A percentile compares a stretch with the other conserved stretches of the same genome.
Conservation (phyloP, 1,140 invertebrate species). For the Prorops nasuta region DNA sequence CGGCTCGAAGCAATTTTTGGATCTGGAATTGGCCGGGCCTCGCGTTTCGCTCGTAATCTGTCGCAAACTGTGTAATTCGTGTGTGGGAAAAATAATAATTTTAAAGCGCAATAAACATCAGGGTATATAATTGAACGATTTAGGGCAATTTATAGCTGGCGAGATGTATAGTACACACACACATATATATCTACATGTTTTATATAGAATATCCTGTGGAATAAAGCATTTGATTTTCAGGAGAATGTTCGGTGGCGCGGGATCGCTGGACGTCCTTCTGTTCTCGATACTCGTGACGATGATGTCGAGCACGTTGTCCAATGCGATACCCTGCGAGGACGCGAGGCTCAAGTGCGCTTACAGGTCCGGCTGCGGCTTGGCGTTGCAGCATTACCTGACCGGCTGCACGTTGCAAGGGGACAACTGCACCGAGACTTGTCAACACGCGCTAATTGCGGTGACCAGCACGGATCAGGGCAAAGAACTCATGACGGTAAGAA, state of each 20-base stretch:
- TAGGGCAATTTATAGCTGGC: no score
- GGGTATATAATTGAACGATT: no score
- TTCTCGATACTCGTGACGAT: constrained; percentile 29
- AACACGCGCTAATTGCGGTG: constrained; percentile 73
- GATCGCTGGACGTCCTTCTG: constrained; percentile 29
- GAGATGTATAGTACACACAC: no score
- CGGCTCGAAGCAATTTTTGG: no score
- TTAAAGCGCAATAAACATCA: no score
- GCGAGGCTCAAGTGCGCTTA: constrained; percentile 71
- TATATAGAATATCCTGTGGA: no score
- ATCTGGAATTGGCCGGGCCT: no score
- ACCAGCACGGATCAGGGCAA: constrained; percentile 77
- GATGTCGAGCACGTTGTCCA: constrained; percentile 16
- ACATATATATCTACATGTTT: no score
- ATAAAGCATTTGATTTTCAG: no score
- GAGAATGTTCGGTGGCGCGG: constrained; percentile 36
- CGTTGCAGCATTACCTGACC: constrained; percentile 72
- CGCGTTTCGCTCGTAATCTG: no score
- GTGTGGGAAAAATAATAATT: no score
- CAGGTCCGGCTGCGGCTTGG: constrained; percentile 69
- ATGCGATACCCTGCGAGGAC: constrained; percentile 62
- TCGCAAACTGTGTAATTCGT: no score
- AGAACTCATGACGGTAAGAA: constrained; percentile 68
- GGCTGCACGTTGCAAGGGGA: constrained; percentile 67
- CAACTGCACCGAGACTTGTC: constrained; percentile 69